Conservation (phyloP, 2,113 vertebrate species). For the Cephalopholis sonnerati region DNA sequence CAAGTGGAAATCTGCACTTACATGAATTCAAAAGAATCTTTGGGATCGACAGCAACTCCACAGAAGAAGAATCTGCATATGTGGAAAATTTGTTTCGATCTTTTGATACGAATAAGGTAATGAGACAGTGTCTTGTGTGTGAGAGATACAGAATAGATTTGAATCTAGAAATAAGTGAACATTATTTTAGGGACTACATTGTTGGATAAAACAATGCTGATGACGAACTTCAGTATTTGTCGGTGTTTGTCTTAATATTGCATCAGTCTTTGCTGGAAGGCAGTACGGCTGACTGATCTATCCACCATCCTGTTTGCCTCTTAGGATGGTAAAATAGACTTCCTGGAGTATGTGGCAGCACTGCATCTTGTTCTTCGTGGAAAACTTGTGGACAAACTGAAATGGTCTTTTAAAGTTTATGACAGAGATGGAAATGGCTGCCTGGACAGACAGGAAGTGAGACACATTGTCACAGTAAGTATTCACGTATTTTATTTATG, state of each 20-base stretch:
- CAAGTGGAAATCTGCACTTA: constrained; percentile 87
- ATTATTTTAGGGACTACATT: neutral
- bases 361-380: constrained; percentile 88
- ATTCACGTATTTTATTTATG: neutral
- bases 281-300: neutral
- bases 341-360: constrained; percentile 90
- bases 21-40: constrained; percentile 90
- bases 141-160: neutral
- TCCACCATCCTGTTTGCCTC: neutral
- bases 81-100: constrained; percentile 88
- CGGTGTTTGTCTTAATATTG: neutral
- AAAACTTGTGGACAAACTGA: constrained; percentile 89
- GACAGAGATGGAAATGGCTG: constrained; percentile 88
- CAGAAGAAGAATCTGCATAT: constrained; percentile 84
- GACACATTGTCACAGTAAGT: constrained; percentile 72
- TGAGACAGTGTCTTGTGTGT: neutral
- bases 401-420: constrained; percentile 91
- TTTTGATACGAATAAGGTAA: constrained; percentile 88
- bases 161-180: neutral
- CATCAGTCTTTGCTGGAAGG: neutral
- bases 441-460: constrained; percentile 85
- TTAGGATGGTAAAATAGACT: constrained; percentile 89
- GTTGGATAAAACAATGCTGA: no score
- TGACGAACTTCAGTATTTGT: neutral
- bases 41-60: constrained; percentile 79